phyloP scores from a whole-genome alignment of 2,113 vertebrate species.

The Phasianus colchicus region DNA sequence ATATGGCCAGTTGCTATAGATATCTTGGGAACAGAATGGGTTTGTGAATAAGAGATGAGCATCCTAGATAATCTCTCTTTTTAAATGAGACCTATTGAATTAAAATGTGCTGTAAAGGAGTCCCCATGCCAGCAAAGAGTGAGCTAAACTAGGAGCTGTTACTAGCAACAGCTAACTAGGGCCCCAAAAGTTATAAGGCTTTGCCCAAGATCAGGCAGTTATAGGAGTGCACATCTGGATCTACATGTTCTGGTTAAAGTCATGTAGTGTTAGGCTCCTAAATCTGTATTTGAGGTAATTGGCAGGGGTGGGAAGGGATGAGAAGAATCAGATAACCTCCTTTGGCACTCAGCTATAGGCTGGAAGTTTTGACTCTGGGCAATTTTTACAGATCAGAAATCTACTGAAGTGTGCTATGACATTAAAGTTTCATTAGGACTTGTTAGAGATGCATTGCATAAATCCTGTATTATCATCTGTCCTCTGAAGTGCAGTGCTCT shows the following conservation, averaged over 20 bases:
- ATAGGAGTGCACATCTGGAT: background rate
- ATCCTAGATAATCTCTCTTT: background rate
- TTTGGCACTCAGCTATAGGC: background rate
- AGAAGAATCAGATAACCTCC: background rate
- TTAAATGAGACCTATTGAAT: background rate
- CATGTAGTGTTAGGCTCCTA: background rate
- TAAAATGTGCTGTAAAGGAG: background rate
- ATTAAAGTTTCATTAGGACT: constrained; percentile 29
- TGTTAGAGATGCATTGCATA: background rate
- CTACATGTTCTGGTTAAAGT: background rate
- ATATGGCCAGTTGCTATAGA: constrained; percentile 14
- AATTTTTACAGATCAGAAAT: background rate
- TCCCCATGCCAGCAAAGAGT: background rate
- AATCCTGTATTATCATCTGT: background rate
- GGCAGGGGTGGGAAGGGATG: background rate
- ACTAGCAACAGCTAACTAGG: constrained; percentile 15
- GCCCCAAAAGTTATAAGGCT: background rate
- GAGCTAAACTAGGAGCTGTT: background rate
- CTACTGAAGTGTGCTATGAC: background rate
- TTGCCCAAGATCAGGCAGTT: background rate
- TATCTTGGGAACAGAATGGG: background rate
- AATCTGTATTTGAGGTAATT: background rate
- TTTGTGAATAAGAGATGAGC: constrained; percentile 9
- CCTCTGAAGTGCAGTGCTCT: background rate
- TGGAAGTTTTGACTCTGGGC: background rate